A percentile compares a stretch with the other conserved stretches of the same genome.
These are phyloP conservation scores for Volucella bombylans DNA, from an alignment of 2,888 invertebrate species.

Conservation along the genomic window DNA sequence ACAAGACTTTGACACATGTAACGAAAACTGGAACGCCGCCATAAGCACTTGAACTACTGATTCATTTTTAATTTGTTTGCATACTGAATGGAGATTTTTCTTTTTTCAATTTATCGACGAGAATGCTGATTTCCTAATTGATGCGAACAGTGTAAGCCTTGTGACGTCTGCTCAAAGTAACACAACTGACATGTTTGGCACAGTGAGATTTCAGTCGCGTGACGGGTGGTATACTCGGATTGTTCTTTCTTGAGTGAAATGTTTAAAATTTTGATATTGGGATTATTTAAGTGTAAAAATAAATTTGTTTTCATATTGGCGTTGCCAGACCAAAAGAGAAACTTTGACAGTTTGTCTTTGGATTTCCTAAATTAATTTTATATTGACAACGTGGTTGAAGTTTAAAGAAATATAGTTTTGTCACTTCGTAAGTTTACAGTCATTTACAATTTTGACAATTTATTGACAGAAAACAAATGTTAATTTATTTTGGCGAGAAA, in stretches of 20 bases:
- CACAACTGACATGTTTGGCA: too few relatives aligned
- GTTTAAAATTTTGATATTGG: conserved; percentile 24
- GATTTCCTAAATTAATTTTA: too few relatives aligned
- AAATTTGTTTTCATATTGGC: background rate
- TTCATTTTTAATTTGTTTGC: background rate
- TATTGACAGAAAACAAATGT: too few relatives aligned
- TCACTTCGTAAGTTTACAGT: too few relatives aligned
- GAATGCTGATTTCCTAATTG: background rate
- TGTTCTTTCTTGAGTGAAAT: conserved; percentile 14
- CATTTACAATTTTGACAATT: too few relatives aligned
- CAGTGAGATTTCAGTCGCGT: too few relatives aligned
- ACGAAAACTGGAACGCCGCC: background rate
- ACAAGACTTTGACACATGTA: background rate
- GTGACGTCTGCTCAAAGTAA: background rate
- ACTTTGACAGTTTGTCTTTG: too few relatives aligned
- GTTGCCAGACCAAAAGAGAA: too few relatives aligned
- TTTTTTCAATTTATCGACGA: background rate
- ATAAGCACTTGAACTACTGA: background rate
- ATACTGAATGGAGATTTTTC: background rate
- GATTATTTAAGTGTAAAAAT: conserved; percentile 13
- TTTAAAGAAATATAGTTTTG: too few relatives aligned
- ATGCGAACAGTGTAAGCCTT: background rate
- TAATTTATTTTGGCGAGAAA: too few relatives aligned
- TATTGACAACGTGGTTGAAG: too few relatives aligned
- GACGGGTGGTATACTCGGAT: too few relatives aligned